Conservation (phyloP, 1,140 invertebrate species). For the Bombus turneri region DNA sequence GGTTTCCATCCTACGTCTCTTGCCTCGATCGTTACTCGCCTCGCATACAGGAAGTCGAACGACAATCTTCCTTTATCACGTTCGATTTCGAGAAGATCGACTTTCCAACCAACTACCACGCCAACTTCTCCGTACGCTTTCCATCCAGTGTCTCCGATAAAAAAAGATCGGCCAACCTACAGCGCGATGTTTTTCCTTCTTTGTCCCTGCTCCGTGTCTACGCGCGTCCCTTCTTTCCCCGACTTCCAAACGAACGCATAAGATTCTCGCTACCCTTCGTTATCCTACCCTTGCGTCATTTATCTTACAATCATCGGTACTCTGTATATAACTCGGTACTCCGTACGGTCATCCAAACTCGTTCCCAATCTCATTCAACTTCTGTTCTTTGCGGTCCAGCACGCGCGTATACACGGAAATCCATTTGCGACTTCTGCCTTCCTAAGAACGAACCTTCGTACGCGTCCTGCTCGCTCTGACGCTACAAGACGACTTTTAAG, state of each 20-base stretch:
- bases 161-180: background rate
- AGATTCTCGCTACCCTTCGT: too few relatives aligned
- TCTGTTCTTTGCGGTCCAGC: too few relatives aligned
- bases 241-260: too few relatives aligned
- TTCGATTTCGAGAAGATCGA: background rate
- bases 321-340: too few relatives aligned
- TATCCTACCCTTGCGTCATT: too few relatives aligned
- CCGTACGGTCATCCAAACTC: background rate
- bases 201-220: background rate
- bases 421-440: background rate
- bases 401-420: constrained; percentile 9
- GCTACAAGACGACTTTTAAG: background rate
- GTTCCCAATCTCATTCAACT: too few relatives aligned
- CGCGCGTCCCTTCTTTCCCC: background rate
- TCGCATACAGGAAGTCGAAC: constrained; percentile 1
- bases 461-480: constrained; percentile 1
- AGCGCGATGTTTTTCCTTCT: background rate
- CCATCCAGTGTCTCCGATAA: background rate
- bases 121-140: background rate
- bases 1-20: background rate
- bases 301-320: background rate
- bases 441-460: background rate
- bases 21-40: constrained; percentile 27
- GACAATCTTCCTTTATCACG: background rate
- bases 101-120: background rate